Evolutionary conservation across 2,113 vertebrate genomes (phyloP).

Genomic region (Amia ocellicauda): DNA sequence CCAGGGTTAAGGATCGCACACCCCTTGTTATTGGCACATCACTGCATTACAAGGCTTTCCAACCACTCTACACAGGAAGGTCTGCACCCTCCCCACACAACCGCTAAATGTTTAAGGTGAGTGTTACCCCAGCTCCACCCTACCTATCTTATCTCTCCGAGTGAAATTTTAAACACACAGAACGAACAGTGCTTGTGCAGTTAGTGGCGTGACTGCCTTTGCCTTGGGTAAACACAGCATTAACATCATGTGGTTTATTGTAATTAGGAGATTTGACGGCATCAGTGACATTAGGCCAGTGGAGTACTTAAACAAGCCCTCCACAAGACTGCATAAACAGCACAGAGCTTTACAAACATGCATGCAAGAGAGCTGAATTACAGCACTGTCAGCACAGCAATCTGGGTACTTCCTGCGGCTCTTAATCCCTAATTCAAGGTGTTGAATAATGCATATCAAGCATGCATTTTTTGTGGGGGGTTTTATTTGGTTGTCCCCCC

Average conservation of each 20-base stretch:
- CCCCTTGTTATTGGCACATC: too few species aligned
- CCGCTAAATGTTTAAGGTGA: background rate
- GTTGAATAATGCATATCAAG: too few species aligned
- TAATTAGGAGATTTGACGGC: slow-evolving; percentile 27
- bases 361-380: background rate
- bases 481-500: too few species aligned
- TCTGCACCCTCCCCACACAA: too few species aligned
- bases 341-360: background rate
- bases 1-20: background rate
- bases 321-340: slow-evolving; percentile 29
- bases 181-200: slow-evolving; percentile 7
- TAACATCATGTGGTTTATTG: slow-evolving; percentile 13
- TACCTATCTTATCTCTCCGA: slow-evolving; percentile 22
- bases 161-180: slow-evolving; percentile 12
- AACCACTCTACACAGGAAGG: background rate
- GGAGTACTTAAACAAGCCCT: slow-evolving; percentile 28
- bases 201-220: slow-evolving; percentile 21
- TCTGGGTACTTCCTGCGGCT: too few species aligned
- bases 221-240: slow-evolving; percentile 40
- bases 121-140: background rate
- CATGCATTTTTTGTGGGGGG: background rate
- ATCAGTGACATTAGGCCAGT: slow-evolving; percentile 27
- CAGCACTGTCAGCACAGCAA: too few species aligned
- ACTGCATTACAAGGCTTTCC: too few species aligned
- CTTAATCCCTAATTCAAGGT: too few species aligned